A percentile compares a stretch with the other conserved stretches of the same genome.
phyloP scores from a whole-genome alignment of 2,113 vertebrate species.

The Saccopteryx bilineata region DNA sequence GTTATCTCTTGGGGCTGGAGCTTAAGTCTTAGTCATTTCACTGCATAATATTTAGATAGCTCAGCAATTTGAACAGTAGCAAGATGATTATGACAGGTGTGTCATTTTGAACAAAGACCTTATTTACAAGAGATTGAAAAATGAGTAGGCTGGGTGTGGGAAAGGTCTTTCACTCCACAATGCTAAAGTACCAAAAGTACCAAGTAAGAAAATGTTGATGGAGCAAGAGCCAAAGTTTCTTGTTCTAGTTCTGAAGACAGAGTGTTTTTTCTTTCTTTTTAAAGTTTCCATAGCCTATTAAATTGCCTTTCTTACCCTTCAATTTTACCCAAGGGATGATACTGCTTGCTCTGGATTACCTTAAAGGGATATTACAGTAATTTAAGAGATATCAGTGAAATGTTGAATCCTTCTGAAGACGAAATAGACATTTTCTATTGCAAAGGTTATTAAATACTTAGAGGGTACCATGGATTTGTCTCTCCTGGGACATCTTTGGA shows the following conservation, averaged over 20 bases:
- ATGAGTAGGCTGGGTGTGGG: not conserved
- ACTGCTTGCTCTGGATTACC: conserved; percentile 25
- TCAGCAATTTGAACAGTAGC: not conserved
- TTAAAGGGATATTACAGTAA: not conserved
- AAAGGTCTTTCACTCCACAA: conserved; percentile 35
- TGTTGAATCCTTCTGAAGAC: not conserved
- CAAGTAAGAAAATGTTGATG: not conserved
- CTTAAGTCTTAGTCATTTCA: conserved; percentile 31
- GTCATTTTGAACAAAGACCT: conserved; percentile 36
- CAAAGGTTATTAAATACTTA: conserved; percentile 21
- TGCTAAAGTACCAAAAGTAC: not conserved
- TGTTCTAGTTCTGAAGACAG: not conserved
- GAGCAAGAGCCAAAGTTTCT: not conserved
- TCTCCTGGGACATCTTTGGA: conserved; percentile 11
- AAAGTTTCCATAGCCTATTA: not conserved
- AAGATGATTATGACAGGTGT: not conserved
- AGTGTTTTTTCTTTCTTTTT: not conserved
- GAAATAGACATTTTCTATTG: not conserved
- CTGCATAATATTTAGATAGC: conserved; percentile 59
- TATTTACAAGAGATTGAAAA: conserved; percentile 59
- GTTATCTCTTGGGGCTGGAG: conserved; percentile 61
- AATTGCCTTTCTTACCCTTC: not conserved
- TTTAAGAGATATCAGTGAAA: not conserved
- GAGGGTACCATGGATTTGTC: not conserved
- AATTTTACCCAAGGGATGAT: not conserved